A percentile compares a stretch with the other conserved stretches of the same genome.
These are phyloP conservation scores for Biston stratarius DNA, from an alignment of 2,888 invertebrate genomes.

Conservation along the genomic window DNA sequence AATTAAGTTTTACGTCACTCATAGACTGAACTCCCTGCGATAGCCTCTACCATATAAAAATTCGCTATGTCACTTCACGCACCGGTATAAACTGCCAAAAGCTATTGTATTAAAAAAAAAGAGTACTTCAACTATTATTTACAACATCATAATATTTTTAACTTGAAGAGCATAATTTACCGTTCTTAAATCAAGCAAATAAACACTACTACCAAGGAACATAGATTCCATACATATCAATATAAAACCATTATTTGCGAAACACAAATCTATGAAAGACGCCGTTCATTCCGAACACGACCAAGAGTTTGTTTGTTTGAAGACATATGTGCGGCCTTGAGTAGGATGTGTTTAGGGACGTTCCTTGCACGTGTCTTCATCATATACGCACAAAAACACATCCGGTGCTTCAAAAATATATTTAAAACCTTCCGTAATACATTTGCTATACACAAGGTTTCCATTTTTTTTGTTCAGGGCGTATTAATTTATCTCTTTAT, in stretches of 20 bases:
- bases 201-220: constrained; percentile 19
- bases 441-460: constrained; percentile 17
- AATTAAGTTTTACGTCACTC: constrained; percentile 85
- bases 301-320: constrained; percentile 57
- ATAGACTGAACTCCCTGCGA: constrained; percentile 77
- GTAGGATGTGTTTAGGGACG: constrained; percentile 57
- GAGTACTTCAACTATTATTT: constrained; percentile 5
- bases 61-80: constrained; percentile 72
- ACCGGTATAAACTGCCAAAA: constrained; percentile 29
- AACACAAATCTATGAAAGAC: constrained; percentile 45
- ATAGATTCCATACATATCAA: constrained; percentile 21
- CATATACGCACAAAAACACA: constrained; percentile 55
- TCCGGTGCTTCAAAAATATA: constrained; percentile 50
- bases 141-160: neutral
- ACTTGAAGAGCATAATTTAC: neutral
- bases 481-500: constrained; percentile 17
- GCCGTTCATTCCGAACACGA: constrained; percentile 45
- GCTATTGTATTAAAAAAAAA: constrained; percentile 21
- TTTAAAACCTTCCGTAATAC: constrained; percentile 18
- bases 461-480: constrained; percentile 10
- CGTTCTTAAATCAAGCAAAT: constrained; percentile 7
- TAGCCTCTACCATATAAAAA: constrained; percentile 77
- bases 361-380: constrained; percentile 63
- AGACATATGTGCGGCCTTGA: constrained; percentile 69
- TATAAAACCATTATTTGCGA: constrained; percentile 36